Percentiles rank a stretch among this genome's conserved stretches.
These are phyloP conservation scores for Thryonomys swinderianus DNA, from an alignment of 2,113 vertebrate species.

Conservation along the genomic window DNA sequence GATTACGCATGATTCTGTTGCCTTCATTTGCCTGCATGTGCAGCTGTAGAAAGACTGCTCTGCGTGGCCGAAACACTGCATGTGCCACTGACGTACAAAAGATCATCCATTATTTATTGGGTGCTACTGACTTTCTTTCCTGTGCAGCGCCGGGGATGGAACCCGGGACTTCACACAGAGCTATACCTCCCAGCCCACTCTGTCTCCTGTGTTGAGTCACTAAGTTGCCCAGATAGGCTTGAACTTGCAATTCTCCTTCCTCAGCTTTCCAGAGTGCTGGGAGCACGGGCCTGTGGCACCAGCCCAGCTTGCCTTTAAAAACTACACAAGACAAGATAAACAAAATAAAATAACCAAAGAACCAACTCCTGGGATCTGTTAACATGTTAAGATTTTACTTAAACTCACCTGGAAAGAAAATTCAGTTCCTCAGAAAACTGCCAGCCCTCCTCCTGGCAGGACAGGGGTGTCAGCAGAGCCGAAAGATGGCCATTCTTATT, in stretches of 20 bases:
- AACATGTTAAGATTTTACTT: conserved; percentile 18
- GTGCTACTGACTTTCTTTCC: conserved; percentile 9
- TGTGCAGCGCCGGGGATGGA: background rate
- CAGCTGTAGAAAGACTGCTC: background rate
- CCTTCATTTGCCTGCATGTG: background rate
- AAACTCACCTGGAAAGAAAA: background rate
- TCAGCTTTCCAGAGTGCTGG: background rate
- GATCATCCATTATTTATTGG: conserved; percentile 52
- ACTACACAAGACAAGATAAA: background rate
- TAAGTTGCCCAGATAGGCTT: background rate
- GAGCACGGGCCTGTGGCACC: background rate
- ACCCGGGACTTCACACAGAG: background rate
- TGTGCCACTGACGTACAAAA: conserved; percentile 52
- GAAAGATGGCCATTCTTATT: background rate
- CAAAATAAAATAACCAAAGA: background rate
- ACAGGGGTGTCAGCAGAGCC: background rate
- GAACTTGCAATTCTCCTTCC: background rate
- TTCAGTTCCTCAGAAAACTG: background rate
- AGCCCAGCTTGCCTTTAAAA: background rate
- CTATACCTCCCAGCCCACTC: background rate
- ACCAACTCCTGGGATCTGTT: conserved; percentile 16
- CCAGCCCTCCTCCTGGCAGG: background rate
- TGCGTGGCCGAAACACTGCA: background rate
- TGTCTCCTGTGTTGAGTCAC: background rate
- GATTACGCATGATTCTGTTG: conserved; percentile 25